A percentile compares a stretch with the other conserved stretches of the same genome.
Conservation (phyloP, 2,797 vertebrate genomes). For the Phrynocephalus forsythii region DNA sequence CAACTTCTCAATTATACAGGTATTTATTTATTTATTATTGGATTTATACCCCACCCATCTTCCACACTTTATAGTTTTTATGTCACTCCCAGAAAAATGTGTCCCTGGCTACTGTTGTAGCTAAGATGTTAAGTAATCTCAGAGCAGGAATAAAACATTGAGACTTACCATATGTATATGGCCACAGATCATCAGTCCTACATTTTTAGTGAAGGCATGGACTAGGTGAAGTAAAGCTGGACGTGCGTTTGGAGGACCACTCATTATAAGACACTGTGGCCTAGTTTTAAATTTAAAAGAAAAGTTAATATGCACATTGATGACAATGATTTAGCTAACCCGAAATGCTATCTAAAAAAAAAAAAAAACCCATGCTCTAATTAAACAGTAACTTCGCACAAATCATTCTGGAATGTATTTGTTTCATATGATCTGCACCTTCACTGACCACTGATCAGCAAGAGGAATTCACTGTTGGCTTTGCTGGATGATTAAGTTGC, state of each 20-base stretch:
- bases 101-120: not conserved
- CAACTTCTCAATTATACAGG: too few species aligned
- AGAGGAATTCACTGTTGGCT: not conserved
- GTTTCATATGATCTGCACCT: not conserved
- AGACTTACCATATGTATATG: slow-evolving; percentile 91
- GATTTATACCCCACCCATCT: too few species aligned
- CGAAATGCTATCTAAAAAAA: not conserved
- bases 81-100: not conserved
- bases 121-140: accelerated
- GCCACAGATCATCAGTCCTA: slow-evolving; percentile 96
- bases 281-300: slow-evolving; percentile 73
- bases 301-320: not conserved
- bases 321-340: not conserved
- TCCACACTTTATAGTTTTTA: not conserved
- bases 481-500: not conserved
- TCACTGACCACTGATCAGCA: not conserved
- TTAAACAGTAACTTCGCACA: not conserved
- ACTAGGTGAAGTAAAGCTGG: slow-evolving; percentile 95
- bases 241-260: slow-evolving; percentile 92
- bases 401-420: not conserved
- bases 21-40: too few species aligned
- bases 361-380: not conserved
- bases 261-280: slow-evolving; percentile 98
- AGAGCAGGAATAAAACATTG: not conserved
- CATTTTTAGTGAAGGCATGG: slow-evolving; percentile 96